A percentile compares a stretch with the other conserved stretches of the same genome.
These are phyloP conservation scores for Lophochroa leadbeateri DNA, from an alignment of 2,113 vertebrate species.

Conservation along the genomic window DNA sequence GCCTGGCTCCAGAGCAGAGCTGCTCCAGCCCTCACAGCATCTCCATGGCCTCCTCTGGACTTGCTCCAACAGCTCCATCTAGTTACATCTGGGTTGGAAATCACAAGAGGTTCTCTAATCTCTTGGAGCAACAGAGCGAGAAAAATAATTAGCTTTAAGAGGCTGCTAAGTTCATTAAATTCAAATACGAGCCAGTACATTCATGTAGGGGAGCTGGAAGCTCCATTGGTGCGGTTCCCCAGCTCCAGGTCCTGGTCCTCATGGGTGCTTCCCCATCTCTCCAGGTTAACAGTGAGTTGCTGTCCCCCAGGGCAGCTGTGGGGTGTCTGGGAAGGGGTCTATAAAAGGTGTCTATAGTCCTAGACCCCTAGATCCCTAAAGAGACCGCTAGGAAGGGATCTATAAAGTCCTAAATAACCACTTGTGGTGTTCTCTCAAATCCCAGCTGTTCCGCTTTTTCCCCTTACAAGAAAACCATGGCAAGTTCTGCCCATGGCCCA, in stretches of 20 bases:
- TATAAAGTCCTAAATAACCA: neutral
- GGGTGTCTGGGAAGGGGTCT: neutral
- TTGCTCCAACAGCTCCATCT: neutral
- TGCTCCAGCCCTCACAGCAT: neutral
- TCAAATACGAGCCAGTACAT: fast-evolving
- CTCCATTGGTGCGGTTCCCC: neutral
- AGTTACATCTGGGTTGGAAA: neutral
- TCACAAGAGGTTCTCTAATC: neutral
- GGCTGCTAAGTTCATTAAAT: neutral
- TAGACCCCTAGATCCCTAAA: neutral
- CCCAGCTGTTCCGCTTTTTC: neutral
- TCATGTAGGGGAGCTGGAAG: neutral
- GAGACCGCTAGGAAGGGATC: neutral
- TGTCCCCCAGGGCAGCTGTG: fast-evolving
- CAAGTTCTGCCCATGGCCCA: neutral
- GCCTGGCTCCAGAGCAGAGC: too few species aligned
- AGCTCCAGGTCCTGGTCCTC: neutral
- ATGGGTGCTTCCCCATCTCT: neutral
- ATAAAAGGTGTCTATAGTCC: neutral
- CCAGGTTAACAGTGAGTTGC: neutral
- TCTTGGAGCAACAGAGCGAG: neutral
- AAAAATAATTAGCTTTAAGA: conserved; percentile 10
- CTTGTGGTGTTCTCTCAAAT: neutral
- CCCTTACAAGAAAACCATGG: neutral
- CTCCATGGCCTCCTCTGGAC: neutral